Percentiles rank a stretch among this genome's conserved stretches.
Evolutionary conservation across 2,888 invertebrate genomes (phyloP).

Genomic region (Pandemis cinnamomeana): DNA sequence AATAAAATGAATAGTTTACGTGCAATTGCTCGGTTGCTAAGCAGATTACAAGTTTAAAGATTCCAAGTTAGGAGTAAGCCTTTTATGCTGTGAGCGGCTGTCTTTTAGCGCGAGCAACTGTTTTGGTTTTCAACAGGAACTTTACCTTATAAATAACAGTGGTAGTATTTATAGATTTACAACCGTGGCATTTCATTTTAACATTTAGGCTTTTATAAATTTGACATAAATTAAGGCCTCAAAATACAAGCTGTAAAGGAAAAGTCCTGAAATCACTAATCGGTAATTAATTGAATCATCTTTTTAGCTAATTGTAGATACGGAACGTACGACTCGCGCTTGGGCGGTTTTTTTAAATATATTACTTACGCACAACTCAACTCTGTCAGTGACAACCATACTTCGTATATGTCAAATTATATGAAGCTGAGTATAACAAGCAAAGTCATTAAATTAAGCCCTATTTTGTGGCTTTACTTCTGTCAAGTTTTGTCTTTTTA

Average conservation of each 20-base stretch:
- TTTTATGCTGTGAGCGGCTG: constrained; percentile 32
- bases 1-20: constrained; percentile 29
- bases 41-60: constrained; percentile 33
- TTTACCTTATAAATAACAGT: constrained; percentile 29
- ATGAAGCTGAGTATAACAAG: constrained; percentile 34
- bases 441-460: constrained; percentile 46
- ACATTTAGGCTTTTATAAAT: not conserved
- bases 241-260: no score
- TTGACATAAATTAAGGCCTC: not conserved
- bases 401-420: constrained; percentile 26
- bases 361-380: not conserved
- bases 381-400: not conserved
- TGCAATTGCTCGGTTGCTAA: constrained; percentile 33
- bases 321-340: no score
- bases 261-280: no score
- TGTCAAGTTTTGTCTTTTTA: constrained; percentile 65
- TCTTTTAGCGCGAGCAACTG: constrained; percentile 25
- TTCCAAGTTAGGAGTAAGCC: constrained; percentile 24
- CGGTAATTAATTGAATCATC: no score
- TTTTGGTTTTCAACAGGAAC: constrained; percentile 17
- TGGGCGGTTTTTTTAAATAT: no score
- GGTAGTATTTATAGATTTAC: constrained; percentile 6
- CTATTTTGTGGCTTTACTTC: constrained; percentile 60
- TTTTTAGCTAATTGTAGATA: no score
- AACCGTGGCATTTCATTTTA: not conserved